Evolutionary conservation across 2,797 vertebrate species (phyloP).

Genomic region (Paedocypris micromegethes): DNA sequence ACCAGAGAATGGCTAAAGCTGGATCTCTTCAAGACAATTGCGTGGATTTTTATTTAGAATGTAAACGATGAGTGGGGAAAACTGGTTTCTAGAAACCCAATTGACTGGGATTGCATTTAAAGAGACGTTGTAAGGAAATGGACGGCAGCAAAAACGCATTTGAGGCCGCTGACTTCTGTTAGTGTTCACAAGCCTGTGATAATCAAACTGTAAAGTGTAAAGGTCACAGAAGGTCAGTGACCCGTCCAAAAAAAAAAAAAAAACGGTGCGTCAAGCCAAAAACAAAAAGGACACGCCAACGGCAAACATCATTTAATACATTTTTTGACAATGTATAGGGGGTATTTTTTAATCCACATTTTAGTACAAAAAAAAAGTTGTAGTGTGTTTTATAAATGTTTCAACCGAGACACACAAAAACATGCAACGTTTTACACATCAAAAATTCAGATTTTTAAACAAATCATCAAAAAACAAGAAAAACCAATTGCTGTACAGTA

Average conservation of each 20-base stretch:
- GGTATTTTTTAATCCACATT: too few species aligned
- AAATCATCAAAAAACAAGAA: too few species aligned
- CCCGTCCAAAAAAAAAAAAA: neutral
- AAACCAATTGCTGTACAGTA: too few species aligned
- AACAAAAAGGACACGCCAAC: conserved; percentile 24
- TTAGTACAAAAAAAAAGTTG: too few species aligned
- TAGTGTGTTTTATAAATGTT: too few species aligned
- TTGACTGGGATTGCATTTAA: neutral
- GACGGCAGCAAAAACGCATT: neutral
- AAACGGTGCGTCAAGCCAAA: conserved; percentile 22
- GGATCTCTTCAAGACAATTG: too few species aligned
- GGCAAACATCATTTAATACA: conserved; percentile 22
- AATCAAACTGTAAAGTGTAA: conserved; percentile 48
- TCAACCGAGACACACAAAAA: too few species aligned
- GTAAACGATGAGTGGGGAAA: too few species aligned
- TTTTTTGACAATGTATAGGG: neutral
- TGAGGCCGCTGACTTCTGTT: conserved; percentile 57
- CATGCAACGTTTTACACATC: too few species aligned
- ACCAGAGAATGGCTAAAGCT: neutral
- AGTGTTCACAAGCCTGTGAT: conserved; percentile 60
- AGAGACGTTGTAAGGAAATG: conserved; percentile 20
- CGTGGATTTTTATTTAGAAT: too few species aligned
- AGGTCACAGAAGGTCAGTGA: conserved; percentile 37
- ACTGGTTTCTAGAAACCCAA: too few species aligned
- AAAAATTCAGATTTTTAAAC: too few species aligned